A percentile compares a stretch with the other conserved stretches of the same genome.
phyloP scores from a whole-genome alignment of 1,140 invertebrate genomes.

The Teleogryllus occipitalis region DNA sequence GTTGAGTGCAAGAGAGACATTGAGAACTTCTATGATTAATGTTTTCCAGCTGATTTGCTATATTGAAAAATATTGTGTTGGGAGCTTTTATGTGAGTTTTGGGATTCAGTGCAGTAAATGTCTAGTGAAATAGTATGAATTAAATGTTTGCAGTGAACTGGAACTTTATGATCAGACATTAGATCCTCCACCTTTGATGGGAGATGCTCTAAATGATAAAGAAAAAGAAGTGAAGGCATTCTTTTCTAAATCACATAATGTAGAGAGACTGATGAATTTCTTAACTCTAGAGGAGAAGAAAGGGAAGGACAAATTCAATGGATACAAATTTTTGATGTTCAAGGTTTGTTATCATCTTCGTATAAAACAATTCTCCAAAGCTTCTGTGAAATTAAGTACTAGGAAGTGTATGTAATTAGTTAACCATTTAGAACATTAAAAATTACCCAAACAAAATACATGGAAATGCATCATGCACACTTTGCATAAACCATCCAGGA shows the following conservation, averaged over 20 bases:
- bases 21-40: too few relatives aligned
- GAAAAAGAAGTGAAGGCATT: constrained; percentile 60
- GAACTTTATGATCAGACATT: constrained; percentile 54
- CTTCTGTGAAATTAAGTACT: too few relatives aligned
- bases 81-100: not conserved
- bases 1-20: too few relatives aligned
- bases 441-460: too few relatives aligned
- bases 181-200: constrained; percentile 32
- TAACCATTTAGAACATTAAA: too few relatives aligned
- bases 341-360: constrained; percentile 44
- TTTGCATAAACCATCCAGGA: too few relatives aligned
- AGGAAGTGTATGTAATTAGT: too few relatives aligned
- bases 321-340: constrained; percentile 56
- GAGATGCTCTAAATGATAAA: constrained; percentile 42
- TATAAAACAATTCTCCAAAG: too few relatives aligned
- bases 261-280: constrained; percentile 64
- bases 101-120: not conserved
- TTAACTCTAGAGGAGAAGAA: constrained; percentile 81
- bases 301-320: constrained; percentile 70
- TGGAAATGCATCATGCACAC: too few relatives aligned
- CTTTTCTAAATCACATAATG: constrained; percentile 57
- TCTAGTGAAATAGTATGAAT: too few relatives aligned
- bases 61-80: too few relatives aligned
- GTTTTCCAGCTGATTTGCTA: too few relatives aligned
- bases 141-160: constrained; percentile 32